A percentile compares a stretch with the other conserved stretches of the same genome.
These are phyloP conservation scores for Darevskia nairensis DNA, from an alignment of 2,797 vertebrate species.

Conservation along the genomic window DNA sequence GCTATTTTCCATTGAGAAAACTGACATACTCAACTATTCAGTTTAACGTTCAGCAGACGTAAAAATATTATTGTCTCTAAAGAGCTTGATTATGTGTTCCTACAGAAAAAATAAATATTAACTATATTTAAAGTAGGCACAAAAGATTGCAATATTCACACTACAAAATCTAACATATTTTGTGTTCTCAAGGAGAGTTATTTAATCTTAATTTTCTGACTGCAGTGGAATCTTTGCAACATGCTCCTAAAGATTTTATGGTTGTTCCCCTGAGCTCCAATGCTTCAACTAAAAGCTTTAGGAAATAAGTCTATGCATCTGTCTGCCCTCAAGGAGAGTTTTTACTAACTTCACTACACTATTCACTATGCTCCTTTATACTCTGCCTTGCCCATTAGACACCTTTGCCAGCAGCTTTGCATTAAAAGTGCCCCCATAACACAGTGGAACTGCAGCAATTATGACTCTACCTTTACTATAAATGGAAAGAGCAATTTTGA, in stretches of 20 bases:
- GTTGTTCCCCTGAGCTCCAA: background rate
- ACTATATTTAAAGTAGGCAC: background rate
- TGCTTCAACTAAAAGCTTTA: slow-evolving; percentile 29
- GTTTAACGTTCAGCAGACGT: background rate
- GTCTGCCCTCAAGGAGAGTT: slow-evolving; percentile 21
- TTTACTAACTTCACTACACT: slow-evolving; percentile 27
- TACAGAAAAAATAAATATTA: background rate
- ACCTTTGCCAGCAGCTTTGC: slow-evolving; percentile 16
- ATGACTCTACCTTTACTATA: slow-evolving; percentile 9
- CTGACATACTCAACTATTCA: background rate
- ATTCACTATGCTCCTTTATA: slow-evolving; percentile 11
- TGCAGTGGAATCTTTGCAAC: background rate
- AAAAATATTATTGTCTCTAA: background rate
- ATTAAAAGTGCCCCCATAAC: slow-evolving; percentile 10
- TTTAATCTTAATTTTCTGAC: slow-evolving; percentile 17
- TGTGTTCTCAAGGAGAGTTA: background rate
- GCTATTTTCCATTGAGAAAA: background rate
- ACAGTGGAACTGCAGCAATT: slow-evolving; percentile 7
- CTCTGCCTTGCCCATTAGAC: slow-evolving; percentile 9
- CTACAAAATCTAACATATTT: background rate
- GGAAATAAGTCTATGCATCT: slow-evolving; percentile 23
- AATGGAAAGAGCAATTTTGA: slow-evolving; percentile 16
- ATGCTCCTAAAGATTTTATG: slow-evolving; percentile 20
- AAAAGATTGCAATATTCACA: background rate
- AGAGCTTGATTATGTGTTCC: background rate